Evolutionary conservation across 2,113 vertebrate species (phyloP), one percentile per base, ranked within the genome.

Genomic region (Hipposideros armiger): DNA sequence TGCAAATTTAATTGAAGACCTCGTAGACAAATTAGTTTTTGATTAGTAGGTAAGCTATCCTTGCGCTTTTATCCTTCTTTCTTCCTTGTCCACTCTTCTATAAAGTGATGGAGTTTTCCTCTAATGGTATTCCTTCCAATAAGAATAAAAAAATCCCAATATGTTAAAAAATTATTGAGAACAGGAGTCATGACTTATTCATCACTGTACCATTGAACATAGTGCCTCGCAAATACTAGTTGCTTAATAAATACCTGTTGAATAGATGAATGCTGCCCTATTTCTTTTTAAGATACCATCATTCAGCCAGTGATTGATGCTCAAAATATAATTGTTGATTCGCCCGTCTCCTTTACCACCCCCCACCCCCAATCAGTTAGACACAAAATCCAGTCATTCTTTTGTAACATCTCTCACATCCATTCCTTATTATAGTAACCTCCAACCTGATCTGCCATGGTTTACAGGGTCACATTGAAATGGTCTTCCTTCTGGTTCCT

Each of bases 181-280:
- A 73, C 5, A 94, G 54, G 58, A 4, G 8, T 22, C n/a, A 47
- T 69, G 32, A 7, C 40, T 56, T 78, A 52, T 30, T 88, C 20
- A 66, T 74, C 32, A 62, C 20, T 81, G 3, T 56, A 58, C 20
- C 40, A 90, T 26, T 88, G 45, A 87, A 26, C 10, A 83, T 36
- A 87, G 24, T 70, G 2, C 40, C 28, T 77, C 87, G 22, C 13
- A 87, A 56, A 32, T 74, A 70, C 69, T 66, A 74, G 22, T 67
- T 78, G 16, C 14, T 84, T 40, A 87, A 82, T 82, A 91, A 88
- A 64, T 70, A 77, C n/a, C 24, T 88, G 36, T 45, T 90, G n/a
- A 54, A 91, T 36, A 87, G n/a, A 82, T 76, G 24, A 62, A 42
- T n/a, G 4, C 22, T 86, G 20, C 20, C 19, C 32, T 93, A 26